Evolutionary conservation across 2,888 invertebrate species (phyloP).

Genomic region (Magallana nippona): DNA sequence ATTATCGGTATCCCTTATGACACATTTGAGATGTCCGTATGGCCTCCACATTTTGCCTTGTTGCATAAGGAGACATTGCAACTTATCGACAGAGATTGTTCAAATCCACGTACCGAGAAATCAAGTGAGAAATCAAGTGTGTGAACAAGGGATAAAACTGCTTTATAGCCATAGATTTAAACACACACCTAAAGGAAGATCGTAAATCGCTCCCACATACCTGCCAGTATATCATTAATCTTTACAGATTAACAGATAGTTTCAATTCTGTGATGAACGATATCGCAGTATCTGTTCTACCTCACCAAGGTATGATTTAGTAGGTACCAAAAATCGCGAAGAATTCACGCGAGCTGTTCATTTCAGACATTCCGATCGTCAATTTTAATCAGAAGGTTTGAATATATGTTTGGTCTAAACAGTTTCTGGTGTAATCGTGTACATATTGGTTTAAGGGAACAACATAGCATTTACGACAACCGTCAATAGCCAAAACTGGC

Average conservation of each 20-base stretch:
- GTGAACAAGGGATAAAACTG: too few species aligned
- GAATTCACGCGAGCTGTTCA: neutral
- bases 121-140: too few species aligned
- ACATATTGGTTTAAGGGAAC: constrained; percentile 33
- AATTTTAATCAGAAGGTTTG: neutral
- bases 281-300: neutral
- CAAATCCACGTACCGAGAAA: too few species aligned
- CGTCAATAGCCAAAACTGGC: neutral
- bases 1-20: too few species aligned
- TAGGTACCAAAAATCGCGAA: neutral
- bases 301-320: neutral
- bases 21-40: too few species aligned
- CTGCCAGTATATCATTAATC: neutral
- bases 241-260: neutral
- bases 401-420: constrained; percentile 19
- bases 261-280: too few species aligned
- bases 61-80: too few species aligned
- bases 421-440: constrained; percentile 27
- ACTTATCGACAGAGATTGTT: too few species aligned
- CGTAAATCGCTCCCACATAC: too few species aligned
- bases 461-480: constrained; percentile 23
- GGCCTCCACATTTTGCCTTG: too few species aligned
- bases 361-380: neutral
- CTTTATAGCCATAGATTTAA: too few species aligned
- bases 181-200: too few species aligned